Evolutionary conservation across 1,140 invertebrate genomes (phyloP).

Genomic region (Macrobrachium nipponense): DNA sequence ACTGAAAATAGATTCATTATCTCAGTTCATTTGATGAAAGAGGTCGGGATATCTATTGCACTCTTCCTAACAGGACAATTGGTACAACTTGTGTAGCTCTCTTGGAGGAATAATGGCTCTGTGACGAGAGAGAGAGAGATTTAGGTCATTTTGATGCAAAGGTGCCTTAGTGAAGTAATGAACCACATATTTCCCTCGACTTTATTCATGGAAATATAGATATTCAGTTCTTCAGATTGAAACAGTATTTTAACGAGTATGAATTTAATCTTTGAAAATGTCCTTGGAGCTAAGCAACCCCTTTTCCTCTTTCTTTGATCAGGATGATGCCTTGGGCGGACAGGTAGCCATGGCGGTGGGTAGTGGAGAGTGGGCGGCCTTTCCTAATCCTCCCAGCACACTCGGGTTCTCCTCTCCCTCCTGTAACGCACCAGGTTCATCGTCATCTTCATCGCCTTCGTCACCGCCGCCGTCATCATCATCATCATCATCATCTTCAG

Average conservation of each 20-base stretch:
- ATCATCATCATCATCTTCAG: no score
- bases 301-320: background rate
- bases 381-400: background rate
- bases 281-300: no score
- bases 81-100: no score
- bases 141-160: background rate
- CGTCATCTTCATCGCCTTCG: background rate
- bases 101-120: no score
- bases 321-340: background rate
- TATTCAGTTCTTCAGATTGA: background rate
- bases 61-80: no score
- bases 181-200: background rate
- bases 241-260: no score
- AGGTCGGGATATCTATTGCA: no score
- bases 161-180: background rate
- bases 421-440: background rate
- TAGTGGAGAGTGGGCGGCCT: background rate
- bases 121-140: conserved; percentile 23
- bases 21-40: no score
- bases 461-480: no score
- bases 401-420: background rate
- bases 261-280: no score
- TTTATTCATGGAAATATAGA: background rate
- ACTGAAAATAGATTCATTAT: no score
- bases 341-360: conserved; percentile 21